phyloP scores from a whole-genome alignment of 2,113 vertebrate species.

The Onychostruthus taczanowskii region DNA sequence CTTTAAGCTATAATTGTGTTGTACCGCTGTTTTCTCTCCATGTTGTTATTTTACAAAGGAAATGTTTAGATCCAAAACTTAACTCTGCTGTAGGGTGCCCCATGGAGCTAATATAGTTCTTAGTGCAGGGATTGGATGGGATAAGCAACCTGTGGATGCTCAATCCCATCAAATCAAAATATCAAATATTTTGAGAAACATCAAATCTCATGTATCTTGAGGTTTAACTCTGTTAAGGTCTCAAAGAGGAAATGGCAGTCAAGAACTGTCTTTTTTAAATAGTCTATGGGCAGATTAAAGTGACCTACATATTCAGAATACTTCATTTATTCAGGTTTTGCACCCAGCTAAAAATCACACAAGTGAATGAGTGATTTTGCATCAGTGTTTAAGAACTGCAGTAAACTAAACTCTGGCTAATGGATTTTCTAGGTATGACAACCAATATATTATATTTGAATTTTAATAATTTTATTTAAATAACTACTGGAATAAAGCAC shows the following conservation, averaged over 20 bases:
- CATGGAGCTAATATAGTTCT: background rate
- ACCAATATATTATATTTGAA: background rate
- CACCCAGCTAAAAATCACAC: background rate
- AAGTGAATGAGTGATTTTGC: background rate
- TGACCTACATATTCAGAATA: background rate
- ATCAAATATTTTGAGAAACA: background rate
- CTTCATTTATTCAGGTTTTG: background rate
- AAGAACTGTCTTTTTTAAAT: background rate
- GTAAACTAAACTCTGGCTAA: background rate
- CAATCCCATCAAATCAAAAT: too few species aligned
- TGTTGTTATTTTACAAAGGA: background rate
- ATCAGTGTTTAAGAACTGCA: background rate
- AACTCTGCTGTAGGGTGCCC: background rate
- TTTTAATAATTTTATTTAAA: constrained; percentile 23
- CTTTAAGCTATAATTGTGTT: background rate
- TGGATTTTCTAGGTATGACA: background rate
- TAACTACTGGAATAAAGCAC: constrained; percentile 1
- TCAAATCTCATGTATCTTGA: background rate
- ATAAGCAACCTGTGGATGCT: background rate
- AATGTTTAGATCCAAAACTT: background rate
- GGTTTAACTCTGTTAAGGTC: background rate
- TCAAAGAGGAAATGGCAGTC: background rate
- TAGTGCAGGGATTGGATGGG: background rate
- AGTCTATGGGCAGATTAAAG: background rate
- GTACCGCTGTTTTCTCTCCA: background rate